These are phyloP conservation scores for Drosophila bunnanda DNA, from an alignment of 2,888 invertebrate species.

Conservation along the genomic window DNA sequence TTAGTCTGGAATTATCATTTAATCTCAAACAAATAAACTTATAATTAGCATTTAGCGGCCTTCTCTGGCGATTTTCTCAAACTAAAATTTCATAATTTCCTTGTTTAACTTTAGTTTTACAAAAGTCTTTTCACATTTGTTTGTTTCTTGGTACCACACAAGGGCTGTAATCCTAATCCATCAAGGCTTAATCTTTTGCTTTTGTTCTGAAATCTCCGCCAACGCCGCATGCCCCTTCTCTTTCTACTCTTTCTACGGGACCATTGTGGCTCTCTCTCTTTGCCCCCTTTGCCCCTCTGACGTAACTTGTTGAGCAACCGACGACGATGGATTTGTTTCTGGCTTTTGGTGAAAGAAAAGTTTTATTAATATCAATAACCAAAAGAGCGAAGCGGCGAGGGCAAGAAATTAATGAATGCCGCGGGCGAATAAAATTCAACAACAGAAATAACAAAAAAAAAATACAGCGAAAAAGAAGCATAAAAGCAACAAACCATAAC, in stretches of 20 bases:
- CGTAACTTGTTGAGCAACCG: slow-evolving; percentile 55
- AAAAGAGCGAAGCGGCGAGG: slow-evolving; percentile 39
- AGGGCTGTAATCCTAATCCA: slow-evolving; percentile 48
- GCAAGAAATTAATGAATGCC: slow-evolving; percentile 60
- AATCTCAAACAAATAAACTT: slow-evolving; percentile 2
- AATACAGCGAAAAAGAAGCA: slow-evolving; percentile 15
- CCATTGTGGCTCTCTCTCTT: neutral
- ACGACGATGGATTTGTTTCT: slow-evolving; percentile 31
- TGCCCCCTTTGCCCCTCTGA: slow-evolving; percentile 13
- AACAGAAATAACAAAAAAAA: neutral
- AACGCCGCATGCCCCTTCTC: slow-evolving; percentile 15
- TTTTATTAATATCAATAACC: slow-evolving; percentile 53
- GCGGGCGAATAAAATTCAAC: slow-evolving; percentile 34
- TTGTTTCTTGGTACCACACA: slow-evolving; percentile 25
- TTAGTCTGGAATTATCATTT: neutral
- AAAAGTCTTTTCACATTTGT: slow-evolving; percentile 36
- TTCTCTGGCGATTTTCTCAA: neutral
- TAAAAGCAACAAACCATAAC: slow-evolving; percentile 40
- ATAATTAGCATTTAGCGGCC: neutral
- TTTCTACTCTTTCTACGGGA: neutral
- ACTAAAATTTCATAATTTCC: slow-evolving; percentile 24
- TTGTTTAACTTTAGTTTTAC: slow-evolving; percentile 5
- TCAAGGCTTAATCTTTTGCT: slow-evolving; percentile 48
- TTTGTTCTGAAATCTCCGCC: slow-evolving; percentile 36
- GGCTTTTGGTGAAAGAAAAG: slow-evolving; percentile 43